Evolutionary conservation across 2,113 vertebrate species (phyloP).

Genomic region (Carlito syrichta): DNA sequence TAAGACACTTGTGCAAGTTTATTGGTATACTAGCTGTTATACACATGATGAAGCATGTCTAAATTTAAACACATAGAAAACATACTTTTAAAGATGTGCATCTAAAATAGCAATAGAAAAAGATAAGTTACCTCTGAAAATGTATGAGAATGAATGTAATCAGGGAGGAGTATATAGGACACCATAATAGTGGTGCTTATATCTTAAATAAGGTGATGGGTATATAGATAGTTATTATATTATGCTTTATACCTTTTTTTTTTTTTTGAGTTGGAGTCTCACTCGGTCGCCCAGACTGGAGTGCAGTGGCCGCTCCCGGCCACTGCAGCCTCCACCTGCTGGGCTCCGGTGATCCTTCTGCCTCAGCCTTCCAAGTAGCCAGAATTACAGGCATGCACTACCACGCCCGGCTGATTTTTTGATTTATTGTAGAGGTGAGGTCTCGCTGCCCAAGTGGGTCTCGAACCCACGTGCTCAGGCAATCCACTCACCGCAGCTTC

Average conservation of each 20-base stretch:
- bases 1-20: background rate
- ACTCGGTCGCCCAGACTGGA: background rate
- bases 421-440: background rate
- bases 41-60: background rate
- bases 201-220: background rate
- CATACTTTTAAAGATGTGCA: background rate
- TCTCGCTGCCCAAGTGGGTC: background rate
- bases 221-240: background rate
- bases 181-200: background rate
- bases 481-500: background rate
- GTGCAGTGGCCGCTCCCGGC: background rate
- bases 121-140: background rate
- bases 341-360: background rate
- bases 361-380: background rate
- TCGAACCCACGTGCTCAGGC: background rate
- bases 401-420: background rate
- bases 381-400: background rate
- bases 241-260: background rate
- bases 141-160: background rate
- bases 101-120: slow-evolving; percentile 7
- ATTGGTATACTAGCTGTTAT: background rate
- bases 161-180: background rate
- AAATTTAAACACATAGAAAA: background rate
- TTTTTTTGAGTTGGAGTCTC: background rate
- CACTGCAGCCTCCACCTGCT: background rate